These are phyloP conservation scores for Harmothoe impar DNA, from an alignment of 2,888 invertebrate species.

Conservation along the genomic window DNA sequence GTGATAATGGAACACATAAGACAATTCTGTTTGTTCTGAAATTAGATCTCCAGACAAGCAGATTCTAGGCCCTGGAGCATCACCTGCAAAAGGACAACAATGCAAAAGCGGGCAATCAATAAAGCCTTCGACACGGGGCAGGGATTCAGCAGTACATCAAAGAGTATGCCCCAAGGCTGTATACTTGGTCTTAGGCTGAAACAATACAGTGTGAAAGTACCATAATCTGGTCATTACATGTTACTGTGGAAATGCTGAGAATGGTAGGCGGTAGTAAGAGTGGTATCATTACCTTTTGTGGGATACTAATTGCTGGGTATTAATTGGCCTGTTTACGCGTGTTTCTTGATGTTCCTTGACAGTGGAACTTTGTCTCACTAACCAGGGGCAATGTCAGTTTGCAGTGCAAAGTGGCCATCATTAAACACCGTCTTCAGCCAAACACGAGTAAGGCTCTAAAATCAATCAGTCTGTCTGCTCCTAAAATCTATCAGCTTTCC, in stretches of 20 bases:
- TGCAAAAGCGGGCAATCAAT: background rate
- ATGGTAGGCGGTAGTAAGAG: background rate
- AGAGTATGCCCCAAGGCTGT: background rate
- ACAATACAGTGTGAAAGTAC: conserved; percentile 25
- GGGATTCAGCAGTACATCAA: background rate
- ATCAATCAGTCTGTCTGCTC: too few relatives aligned
- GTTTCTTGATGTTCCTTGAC: background rate
- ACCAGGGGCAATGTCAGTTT: background rate
- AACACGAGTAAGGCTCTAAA: background rate
- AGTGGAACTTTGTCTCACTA: background rate
- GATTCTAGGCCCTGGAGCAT: background rate
- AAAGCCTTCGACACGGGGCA: background rate
- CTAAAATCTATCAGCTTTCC: too few relatives aligned
- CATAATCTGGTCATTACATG: background rate
- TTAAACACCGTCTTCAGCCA: background rate
- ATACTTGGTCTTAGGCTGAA: background rate
- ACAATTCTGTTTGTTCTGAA: background rate
- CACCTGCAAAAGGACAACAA: background rate
- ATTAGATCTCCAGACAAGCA: background rate
- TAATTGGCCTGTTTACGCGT: background rate
- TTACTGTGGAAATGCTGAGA: background rate
- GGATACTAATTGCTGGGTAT: background rate
- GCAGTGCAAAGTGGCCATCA: background rate
- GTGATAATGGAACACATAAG: too few relatives aligned
- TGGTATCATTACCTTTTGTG: background rate